These are phyloP conservation scores for Puffinus mauretanicus DNA, from an alignment of 2,113 vertebrate species.

Conservation along the genomic window DNA sequence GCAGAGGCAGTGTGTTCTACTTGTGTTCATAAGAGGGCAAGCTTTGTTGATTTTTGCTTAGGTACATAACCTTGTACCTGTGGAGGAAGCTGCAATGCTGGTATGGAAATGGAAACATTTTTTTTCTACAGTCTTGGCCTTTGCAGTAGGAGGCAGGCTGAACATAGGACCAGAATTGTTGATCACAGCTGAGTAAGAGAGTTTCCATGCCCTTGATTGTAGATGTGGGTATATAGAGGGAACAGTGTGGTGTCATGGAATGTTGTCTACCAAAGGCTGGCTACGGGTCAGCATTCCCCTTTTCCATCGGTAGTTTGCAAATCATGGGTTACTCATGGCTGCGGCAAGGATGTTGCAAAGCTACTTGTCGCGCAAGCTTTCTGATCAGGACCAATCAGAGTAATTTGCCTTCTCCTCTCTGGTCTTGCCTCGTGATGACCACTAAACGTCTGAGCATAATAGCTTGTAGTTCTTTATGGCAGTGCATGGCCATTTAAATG, in stretches of 20 bases:
- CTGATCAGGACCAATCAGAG: not conserved
- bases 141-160: not conserved
- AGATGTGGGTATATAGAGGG: not conserved
- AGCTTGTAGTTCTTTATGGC: not conserved
- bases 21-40: not conserved
- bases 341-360: not conserved
- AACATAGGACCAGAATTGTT: not conserved
- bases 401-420: not conserved
- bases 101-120: not conserved
- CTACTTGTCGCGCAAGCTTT: not conserved
- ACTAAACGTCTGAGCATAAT: not conserved
- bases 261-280: not conserved
- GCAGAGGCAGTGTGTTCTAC: not conserved
- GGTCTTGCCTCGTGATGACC: not conserved
- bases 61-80: too few species aligned
- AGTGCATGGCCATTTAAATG: not conserved
- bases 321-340: not conserved
- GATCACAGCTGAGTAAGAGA: not conserved
- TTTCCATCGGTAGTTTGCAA: not conserved
- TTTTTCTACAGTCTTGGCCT: not conserved
- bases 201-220: not conserved
- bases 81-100: not conserved
- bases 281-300: not conserved
- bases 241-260: not conserved
- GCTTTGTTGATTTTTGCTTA: not conserved